phyloP scores from a whole-genome alignment of 1,140 invertebrate genomes.

The Aphelenchoides fujianensis region DNA sequence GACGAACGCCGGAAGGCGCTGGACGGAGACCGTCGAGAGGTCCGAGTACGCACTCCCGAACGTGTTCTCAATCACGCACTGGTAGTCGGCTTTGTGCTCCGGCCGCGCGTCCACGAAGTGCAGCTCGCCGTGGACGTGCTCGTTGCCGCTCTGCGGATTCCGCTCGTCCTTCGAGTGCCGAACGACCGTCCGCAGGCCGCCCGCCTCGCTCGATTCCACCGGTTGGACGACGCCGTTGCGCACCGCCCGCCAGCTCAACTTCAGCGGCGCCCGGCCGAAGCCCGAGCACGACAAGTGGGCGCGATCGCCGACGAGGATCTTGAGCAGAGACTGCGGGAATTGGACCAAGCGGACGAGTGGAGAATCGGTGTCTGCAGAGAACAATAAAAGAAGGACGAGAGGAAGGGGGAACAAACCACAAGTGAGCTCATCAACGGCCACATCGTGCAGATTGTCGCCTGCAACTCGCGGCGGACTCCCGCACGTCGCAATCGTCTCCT shows the following conservation, averaged over 20 bases:
- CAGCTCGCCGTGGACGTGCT: not conserved
- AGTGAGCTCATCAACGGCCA: not conserved
- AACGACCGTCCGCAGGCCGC: too few species aligned
- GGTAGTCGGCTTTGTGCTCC: not conserved
- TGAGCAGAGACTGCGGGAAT: not conserved
- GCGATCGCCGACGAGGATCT: not conserved
- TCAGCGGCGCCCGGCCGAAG: not conserved
- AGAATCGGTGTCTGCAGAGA: not conserved
- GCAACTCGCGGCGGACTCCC: not conserved
- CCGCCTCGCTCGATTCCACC: not conserved
- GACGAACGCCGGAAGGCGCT: not conserved
- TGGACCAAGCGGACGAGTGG: not conserved
- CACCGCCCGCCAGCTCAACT: not conserved
- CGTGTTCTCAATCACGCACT: not conserved
- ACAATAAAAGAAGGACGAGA: not conserved
- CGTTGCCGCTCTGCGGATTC: not conserved
- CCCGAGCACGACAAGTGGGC: not conserved
- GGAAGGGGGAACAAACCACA: not conserved
- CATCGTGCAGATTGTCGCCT: not conserved
- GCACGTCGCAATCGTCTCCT: not conserved
- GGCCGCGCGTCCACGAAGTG: not conserved
- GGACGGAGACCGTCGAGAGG: not conserved
- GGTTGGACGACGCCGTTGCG: not conserved
- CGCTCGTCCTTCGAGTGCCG: not conserved
- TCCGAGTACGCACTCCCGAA: not conserved